These are phyloP conservation scores for Oncopodura yosiiana DNA, from an alignment of 1,140 invertebrate species.

Conservation along the genomic window DNA sequence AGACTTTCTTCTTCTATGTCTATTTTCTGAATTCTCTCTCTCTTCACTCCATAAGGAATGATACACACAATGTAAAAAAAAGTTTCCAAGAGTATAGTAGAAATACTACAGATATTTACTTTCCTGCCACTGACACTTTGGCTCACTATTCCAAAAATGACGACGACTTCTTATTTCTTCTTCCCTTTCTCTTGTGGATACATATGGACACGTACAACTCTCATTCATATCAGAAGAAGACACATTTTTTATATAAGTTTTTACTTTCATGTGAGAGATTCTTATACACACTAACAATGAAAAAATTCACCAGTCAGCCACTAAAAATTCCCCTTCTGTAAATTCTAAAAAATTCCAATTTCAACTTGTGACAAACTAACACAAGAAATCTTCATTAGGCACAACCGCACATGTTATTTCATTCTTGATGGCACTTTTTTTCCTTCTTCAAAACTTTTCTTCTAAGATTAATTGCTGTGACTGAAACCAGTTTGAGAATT, in stretches of 20 bases:
- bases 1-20: neutral
- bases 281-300: neutral
- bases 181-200: conserved; percentile 10
- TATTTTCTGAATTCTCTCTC: neutral
- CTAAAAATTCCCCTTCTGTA: neutral
- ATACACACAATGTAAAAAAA: neutral
- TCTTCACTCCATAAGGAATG: neutral
- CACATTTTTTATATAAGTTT: too few species aligned
- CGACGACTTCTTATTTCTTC: neutral
- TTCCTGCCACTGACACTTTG: too few species aligned
- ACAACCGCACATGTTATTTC: too few species aligned
- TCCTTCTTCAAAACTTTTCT: too few species aligned
- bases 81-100: neutral
- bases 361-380: too few species aligned
- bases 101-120: too few species aligned
- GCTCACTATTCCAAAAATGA: neutral
- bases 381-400: too few species aligned
- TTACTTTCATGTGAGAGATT: too few species aligned
- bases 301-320: neutral
- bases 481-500: too few species aligned
- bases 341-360: neutral
- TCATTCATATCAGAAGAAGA: conserved; percentile 13
- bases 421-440: too few species aligned
- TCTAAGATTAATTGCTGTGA: too few species aligned
- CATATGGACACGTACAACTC: conserved; percentile 15